These are phyloP conservation scores for Plebejus argus DNA, from an alignment of 2,888 invertebrate species.

Conservation along the genomic window DNA sequence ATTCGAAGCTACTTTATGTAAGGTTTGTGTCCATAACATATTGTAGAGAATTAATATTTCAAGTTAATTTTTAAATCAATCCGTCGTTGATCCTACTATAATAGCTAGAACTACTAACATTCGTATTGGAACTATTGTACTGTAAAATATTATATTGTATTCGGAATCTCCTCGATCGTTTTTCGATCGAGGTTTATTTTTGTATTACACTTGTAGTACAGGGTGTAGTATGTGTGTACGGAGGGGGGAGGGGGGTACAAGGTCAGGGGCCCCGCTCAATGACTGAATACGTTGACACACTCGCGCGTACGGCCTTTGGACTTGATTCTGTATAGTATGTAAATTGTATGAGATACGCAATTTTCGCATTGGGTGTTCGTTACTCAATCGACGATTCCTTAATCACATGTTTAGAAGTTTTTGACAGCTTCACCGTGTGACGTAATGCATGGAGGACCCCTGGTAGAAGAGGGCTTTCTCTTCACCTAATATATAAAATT, in stretches of 20 bases:
- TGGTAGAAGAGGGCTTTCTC: neutral
- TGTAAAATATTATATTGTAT: neutral
- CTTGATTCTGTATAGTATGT: conserved; percentile 18
- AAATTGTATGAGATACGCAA: conserved; percentile 17
- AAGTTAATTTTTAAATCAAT: neutral
- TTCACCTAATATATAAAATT: neutral
- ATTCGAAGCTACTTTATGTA: neutral
- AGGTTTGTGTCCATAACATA: too few relatives aligned
- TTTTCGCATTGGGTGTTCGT: neutral
- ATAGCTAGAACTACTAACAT: neutral
- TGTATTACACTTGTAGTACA: conserved; percentile 37
- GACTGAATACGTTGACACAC: conserved; percentile 34
- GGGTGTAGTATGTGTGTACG: conserved; percentile 44
- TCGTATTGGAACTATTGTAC: neutral
- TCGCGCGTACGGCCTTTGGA: conserved; percentile 37
- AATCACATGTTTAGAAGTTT: neutral
- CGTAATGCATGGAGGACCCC: neutral
- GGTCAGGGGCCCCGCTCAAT: conserved; percentile 68
- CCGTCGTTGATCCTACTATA: too few relatives aligned
- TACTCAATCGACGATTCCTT: neutral
- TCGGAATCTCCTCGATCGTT: neutral
- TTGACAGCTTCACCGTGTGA: neutral
- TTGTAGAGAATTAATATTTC: neutral
- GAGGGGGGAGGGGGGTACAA: conserved; percentile 54
- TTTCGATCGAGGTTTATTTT: conserved; percentile 21